phyloP scores from a whole-genome alignment of 2,797 vertebrate species.

The Gephyroberyx darwinii region DNA sequence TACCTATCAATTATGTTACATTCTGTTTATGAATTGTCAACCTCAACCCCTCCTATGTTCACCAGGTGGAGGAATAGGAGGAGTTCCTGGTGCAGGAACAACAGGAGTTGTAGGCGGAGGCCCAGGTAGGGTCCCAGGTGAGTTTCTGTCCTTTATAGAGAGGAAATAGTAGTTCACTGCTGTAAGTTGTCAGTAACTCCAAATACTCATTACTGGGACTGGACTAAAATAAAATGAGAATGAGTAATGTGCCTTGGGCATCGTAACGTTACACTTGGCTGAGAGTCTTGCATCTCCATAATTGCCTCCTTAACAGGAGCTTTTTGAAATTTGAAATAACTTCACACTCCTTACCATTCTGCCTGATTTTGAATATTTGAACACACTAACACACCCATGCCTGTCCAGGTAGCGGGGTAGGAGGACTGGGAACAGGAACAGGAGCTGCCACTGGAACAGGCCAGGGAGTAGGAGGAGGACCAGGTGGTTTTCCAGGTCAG shows the following conservation, averaged over 20 bases:
- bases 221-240: too few relatives aligned
- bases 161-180: not conserved
- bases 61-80: slow-evolving; percentile 49
- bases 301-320: too few relatives aligned
- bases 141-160: not conserved
- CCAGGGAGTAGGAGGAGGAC: slow-evolving; percentile 54
- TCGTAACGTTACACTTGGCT: too few relatives aligned
- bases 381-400: slow-evolving; percentile 8
- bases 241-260: too few relatives aligned
- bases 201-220: too few relatives aligned
- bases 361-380: not conserved
- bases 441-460: slow-evolving; percentile 54
- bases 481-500: slow-evolving; percentile 59
- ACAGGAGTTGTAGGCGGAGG: slow-evolving; percentile 53
- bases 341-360: not conserved
- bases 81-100: slow-evolving; percentile 48
- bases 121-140: slow-evolving; percentile 42
- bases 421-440: slow-evolving; percentile 50
- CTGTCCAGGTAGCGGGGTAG: slow-evolving; percentile 49
- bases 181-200: not conserved
- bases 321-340: not conserved
- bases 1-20: not conserved
- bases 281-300: too few relatives aligned
- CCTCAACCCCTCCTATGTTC: slow-evolving; percentile 5
- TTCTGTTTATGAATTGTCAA: not conserved